Percentiles rank a stretch among this genome's conserved stretches.
These are phyloP conservation scores for Tiaroga cobitis DNA, from an alignment of 2,797 vertebrate genomes.

Conservation along the genomic window DNA sequence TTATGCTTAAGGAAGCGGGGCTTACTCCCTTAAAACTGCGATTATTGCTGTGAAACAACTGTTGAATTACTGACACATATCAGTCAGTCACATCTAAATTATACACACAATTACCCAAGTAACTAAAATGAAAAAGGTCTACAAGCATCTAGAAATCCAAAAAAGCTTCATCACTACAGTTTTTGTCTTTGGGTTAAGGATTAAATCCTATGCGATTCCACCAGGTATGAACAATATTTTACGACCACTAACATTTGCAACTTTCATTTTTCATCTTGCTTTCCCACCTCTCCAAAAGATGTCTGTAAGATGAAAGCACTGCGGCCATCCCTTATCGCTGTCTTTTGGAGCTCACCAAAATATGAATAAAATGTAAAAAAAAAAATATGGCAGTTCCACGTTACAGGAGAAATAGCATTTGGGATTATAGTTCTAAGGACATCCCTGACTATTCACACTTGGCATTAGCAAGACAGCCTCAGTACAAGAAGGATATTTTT, in stretches of 20 bases:
- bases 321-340: slow-evolving; percentile 77
- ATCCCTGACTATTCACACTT: slow-evolving; percentile 84
- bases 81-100: background rate
- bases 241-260: slow-evolving; percentile 65
- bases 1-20: slow-evolving; percentile 3
- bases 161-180: slow-evolving; percentile 18
- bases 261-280: slow-evolving; percentile 54
- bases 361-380: slow-evolving; percentile 57
- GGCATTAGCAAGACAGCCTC: slow-evolving; percentile 83
- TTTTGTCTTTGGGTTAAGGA: slow-evolving; percentile 11
- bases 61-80: background rate
- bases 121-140: background rate
- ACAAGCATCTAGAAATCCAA: background rate
- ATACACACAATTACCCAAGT: background rate
- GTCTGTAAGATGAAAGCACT: slow-evolving; percentile 78
- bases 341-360: slow-evolving; percentile 74
- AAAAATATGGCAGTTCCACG: slow-evolving; percentile 74
- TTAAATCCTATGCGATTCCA: background rate
- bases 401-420: slow-evolving; percentile 77
- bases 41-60: slow-evolving; percentile 1
- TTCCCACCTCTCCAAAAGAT: slow-evolving; percentile 70
- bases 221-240: slow-evolving; percentile 52
- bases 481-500: slow-evolving; percentile 87
- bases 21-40: background rate
- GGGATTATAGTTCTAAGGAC: slow-evolving; percentile 85